These are phyloP conservation scores for Drusus annulatus DNA, from an alignment of 1,140 invertebrate genomes.

Conservation along the genomic window DNA sequence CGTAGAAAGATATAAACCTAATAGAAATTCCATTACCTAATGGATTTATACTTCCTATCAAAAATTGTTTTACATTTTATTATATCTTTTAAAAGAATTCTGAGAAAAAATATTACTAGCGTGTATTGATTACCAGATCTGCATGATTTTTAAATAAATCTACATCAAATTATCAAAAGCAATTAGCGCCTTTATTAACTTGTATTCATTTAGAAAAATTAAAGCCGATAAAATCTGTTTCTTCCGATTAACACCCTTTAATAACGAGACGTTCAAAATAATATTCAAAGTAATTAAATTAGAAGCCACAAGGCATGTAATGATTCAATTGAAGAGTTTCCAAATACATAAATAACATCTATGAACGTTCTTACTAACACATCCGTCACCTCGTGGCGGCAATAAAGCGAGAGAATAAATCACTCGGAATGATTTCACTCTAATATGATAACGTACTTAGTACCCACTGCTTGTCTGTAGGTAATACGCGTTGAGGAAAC, in stretches of 20 bases:
- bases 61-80: too few species aligned
- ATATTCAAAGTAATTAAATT: conserved; percentile 38
- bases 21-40: too few species aligned
- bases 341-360: too few species aligned
- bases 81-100: too few species aligned
- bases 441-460: not conserved
- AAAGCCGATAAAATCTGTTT: conserved; percentile 4
- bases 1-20: not conserved
- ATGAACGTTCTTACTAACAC: not conserved
- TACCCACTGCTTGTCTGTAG: not conserved
- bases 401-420: conserved; percentile 2
- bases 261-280: too few species aligned
- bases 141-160: too few species aligned
- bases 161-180: not conserved
- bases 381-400: conserved; percentile 30
- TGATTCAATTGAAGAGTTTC: conserved; percentile 27
- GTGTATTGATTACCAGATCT: too few species aligned
- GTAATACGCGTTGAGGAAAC: not conserved
- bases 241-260: conserved; percentile 4
- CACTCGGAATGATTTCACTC: conserved; percentile 41
- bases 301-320: conserved; percentile 25
- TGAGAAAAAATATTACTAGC: too few species aligned
- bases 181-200: not conserved
- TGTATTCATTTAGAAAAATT: not conserved
- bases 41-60: too few species aligned